phyloP scores from a whole-genome alignment of 2,113 vertebrate species.

The Pogonocichla stellata region DNA sequence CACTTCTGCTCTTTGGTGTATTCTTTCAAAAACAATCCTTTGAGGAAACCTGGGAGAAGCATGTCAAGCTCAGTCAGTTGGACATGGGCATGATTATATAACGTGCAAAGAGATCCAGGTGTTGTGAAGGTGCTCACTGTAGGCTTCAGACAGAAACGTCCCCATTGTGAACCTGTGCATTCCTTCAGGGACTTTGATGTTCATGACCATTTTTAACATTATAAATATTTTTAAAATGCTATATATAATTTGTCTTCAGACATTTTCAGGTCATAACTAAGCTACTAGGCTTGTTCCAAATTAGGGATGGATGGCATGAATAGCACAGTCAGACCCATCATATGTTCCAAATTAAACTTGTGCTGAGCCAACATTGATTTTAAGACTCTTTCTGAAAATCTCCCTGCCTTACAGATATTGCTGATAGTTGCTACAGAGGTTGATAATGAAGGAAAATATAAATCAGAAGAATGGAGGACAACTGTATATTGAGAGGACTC shows the following conservation, averaged over 20 bases:
- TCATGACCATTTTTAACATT: neutral
- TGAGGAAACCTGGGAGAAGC: neutral
- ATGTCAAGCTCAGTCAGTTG: neutral
- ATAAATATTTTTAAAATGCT: neutral
- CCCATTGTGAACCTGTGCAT: neutral
- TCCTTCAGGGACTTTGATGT: neutral
- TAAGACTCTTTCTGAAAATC: slow-evolving; percentile 1
- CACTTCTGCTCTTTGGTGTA: neutral
- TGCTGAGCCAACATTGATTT: slow-evolving; percentile 3
- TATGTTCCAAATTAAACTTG: slow-evolving; percentile 37
- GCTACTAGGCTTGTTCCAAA: neutral
- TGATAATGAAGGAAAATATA: neutral
- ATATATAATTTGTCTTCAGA: slow-evolving; percentile 27
- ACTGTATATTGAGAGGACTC: neutral
- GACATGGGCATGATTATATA: neutral
- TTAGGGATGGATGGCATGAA: neutral
- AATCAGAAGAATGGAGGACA: neutral
- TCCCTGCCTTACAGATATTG: neutral
- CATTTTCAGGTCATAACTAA: slow-evolving; percentile 30
- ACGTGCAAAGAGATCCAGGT: neutral
- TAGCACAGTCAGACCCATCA: slow-evolving; percentile 13
- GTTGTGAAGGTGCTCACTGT: neutral
- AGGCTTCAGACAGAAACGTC: neutral
- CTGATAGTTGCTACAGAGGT: neutral
- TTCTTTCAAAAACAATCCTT: neutral